Percentiles rank a stretch among this genome's conserved stretches.
phyloP scores from a whole-genome alignment of 2,797 vertebrate genomes.

The Pipistrellus pygmaeus region DNA sequence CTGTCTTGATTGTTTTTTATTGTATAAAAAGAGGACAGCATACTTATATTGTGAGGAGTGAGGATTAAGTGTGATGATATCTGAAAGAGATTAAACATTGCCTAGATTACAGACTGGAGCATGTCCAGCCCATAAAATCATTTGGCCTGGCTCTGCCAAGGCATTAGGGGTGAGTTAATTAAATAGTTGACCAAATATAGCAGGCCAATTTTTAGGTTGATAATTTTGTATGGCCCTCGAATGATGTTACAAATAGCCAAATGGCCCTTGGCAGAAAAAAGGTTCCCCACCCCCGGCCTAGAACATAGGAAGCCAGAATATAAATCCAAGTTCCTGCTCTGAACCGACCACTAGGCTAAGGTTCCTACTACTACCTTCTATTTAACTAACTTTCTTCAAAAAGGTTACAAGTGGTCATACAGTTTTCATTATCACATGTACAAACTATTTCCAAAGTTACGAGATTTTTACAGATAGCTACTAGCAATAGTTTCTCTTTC shows the following conservation, averaged over 20 bases:
- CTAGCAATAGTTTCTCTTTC: neutral
- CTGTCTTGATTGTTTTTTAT: neutral
- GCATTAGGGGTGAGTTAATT: too few species aligned
- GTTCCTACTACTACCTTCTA: neutral
- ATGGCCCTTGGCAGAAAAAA: too few species aligned
- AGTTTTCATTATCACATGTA: neutral
- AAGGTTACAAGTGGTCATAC: neutral
- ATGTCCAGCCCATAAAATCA: too few species aligned
- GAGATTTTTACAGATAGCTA: neutral
- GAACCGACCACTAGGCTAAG: neutral
- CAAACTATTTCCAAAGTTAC: conserved; percentile 11
- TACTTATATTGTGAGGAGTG: neutral
- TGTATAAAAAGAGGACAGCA: neutral
- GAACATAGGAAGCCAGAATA: neutral
- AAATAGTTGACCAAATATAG: too few species aligned
- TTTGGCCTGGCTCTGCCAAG: too few species aligned
- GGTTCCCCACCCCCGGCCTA: neutral
- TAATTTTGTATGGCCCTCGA: too few species aligned
- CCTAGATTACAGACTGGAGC: neutral
- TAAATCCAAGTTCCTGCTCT: neutral
- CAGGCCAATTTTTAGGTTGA: too few species aligned
- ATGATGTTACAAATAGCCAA: too few species aligned
- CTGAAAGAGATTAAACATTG: neutral
- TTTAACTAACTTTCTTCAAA: neutral
- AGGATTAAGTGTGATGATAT: neutral